Conservation (phyloP, 2,113 vertebrate genomes). For the Polypterus senegalus region DNA sequence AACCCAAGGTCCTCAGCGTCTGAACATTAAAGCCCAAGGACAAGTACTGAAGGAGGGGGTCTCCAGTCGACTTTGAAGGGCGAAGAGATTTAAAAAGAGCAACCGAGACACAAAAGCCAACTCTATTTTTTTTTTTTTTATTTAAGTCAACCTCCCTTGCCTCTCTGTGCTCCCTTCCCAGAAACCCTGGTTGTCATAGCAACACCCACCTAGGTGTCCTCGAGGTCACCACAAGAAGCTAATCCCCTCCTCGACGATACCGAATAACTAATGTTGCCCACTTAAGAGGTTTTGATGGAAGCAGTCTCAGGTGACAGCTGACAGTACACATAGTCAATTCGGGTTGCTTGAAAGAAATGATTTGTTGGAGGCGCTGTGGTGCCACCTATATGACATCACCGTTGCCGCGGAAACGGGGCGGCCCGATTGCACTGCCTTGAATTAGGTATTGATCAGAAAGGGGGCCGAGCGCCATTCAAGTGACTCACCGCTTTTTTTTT, state of each 20-base stretch:
- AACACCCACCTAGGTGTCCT: constrained; percentile 71
- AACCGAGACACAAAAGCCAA: not conserved
- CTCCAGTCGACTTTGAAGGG: no score
- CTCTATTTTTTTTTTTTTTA: not conserved
- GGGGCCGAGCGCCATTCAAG: constrained; percentile 58
- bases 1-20: no score
- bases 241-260: constrained; percentile 57
- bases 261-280: constrained; percentile 81
- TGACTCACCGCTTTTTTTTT: constrained; percentile 61
- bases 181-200: constrained; percentile 69
- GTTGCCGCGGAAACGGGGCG: constrained; percentile 82
- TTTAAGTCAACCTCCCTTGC: constrained; percentile 33
- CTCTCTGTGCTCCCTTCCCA: constrained; percentile 40
- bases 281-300: constrained; percentile 74
- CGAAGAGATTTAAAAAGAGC: no score
- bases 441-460: constrained; percentile 96
- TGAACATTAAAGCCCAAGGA: no score
- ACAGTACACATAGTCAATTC: constrained; percentile 94
- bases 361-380: constrained; percentile 85
- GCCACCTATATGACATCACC: constrained; percentile 91
- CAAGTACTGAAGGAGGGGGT: no score
- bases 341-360: constrained; percentile 91
- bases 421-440: constrained; percentile 79
- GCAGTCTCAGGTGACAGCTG: constrained; percentile 80
- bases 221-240: constrained; percentile 74